Conservation (phyloP, 2,113 vertebrate genomes). For the Aldabrachelys gigantea region DNA sequence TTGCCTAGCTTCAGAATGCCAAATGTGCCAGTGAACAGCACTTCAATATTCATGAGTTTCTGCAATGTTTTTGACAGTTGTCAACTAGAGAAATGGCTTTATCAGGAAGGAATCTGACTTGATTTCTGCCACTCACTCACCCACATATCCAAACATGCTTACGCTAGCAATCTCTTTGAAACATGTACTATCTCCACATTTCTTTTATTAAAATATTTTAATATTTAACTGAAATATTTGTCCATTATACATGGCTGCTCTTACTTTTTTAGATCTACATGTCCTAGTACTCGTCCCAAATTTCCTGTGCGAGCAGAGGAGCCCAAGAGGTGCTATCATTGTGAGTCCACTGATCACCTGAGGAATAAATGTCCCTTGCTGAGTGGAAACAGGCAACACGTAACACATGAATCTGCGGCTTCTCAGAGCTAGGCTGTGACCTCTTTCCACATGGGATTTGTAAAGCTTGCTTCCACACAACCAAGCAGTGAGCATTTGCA, state of each 20-base stretch:
- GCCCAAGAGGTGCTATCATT: no score
- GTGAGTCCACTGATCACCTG: no score
- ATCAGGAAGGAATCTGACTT: constrained; percentile 75
- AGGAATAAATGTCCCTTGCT: no score
- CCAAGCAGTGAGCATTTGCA: no score
- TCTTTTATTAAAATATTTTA: constrained; percentile 21
- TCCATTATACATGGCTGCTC: not conserved
- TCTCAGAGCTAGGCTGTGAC: no score
- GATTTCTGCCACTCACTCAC: constrained; percentile 59
- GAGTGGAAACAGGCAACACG: no score
- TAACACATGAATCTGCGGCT: no score
- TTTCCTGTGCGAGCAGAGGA: no score
- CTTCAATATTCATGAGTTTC: constrained; percentile 84
- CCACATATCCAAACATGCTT: constrained; percentile 20
- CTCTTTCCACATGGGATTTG: no score
- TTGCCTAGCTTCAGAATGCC: constrained; percentile 82
- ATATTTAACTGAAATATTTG: not conserved
- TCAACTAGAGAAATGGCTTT: constrained; percentile 82
- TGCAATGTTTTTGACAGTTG: constrained; percentile 78
- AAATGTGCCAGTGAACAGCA: constrained; percentile 76
- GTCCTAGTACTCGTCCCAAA: not conserved
- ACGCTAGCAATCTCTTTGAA: constrained; percentile 44
- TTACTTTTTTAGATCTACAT: constrained; percentile 16
- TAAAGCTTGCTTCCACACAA: no score
- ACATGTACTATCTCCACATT: not conserved